Conservation (phyloP, 2,888 invertebrate species). For the Myathropa florea region DNA sequence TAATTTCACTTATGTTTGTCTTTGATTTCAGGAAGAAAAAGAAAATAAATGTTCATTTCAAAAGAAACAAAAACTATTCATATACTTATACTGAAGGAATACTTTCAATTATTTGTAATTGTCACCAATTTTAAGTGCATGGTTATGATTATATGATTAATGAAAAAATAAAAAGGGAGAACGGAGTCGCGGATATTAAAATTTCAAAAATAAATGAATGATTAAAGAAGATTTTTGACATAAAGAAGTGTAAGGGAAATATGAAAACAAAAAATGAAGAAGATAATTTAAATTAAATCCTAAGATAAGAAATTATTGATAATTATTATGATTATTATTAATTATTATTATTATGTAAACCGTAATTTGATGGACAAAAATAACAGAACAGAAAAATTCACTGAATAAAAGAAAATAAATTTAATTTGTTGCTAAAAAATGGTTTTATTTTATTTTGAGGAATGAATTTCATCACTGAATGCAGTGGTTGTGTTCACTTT, state of each 20-base stretch:
- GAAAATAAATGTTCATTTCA: not conserved
- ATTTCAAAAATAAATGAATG: constrained; percentile 53
- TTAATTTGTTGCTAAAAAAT: constrained; percentile 69
- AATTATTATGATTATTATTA: constrained; percentile 68
- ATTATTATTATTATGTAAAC: constrained; percentile 71
- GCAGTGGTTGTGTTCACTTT: too few relatives aligned
- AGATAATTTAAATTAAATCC: constrained; percentile 65
- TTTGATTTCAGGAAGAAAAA: constrained; percentile 16
- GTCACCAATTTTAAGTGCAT: constrained; percentile 64
- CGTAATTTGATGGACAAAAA: constrained; percentile 71
- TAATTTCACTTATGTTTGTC: constrained; percentile 2
- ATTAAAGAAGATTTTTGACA: constrained; percentile 59
- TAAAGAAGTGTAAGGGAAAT: constrained; percentile 53
- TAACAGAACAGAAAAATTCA: constrained; percentile 61
- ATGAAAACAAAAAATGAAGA: constrained; percentile 28
- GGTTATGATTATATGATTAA: constrained; percentile 50
- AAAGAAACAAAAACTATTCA: not conserved
- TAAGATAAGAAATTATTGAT: constrained; percentile 70
- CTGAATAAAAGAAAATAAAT: constrained; percentile 69
- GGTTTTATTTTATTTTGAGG: not conserved
- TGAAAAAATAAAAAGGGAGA: constrained; percentile 13
- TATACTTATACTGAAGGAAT: constrained; percentile 29
- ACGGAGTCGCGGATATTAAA: constrained; percentile 35
- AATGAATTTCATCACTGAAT: too few relatives aligned
- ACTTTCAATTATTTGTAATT: constrained; percentile 53